Conservation (phyloP, 2,888 invertebrate species). For the Prosapia bicincta region DNA sequence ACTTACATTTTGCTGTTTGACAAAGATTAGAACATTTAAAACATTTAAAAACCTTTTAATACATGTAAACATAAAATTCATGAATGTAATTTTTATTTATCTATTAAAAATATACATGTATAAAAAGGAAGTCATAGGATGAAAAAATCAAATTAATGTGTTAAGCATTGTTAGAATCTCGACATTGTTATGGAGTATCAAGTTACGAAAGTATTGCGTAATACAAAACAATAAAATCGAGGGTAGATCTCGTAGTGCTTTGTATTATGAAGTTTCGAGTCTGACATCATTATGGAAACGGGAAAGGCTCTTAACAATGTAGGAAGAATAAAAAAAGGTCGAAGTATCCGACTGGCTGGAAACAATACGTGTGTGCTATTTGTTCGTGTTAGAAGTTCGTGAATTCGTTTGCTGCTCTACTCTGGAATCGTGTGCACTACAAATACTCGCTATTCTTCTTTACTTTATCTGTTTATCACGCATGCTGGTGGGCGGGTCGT, state of each 20-base stretch:
- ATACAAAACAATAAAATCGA: not conserved
- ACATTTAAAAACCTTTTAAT: too few species aligned
- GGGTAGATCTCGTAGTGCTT: not conserved
- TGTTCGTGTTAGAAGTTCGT: not conserved
- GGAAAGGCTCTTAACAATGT: not conserved
- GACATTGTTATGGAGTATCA: not conserved
- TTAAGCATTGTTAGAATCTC: too few species aligned
- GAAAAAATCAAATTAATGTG: too few species aligned
- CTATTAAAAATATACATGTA: too few species aligned
- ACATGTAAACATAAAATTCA: too few species aligned
- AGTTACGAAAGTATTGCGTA: not conserved
- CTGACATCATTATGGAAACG: not conserved
- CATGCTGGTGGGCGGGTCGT: slow-evolving; percentile 21
- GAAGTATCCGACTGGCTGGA: not conserved
- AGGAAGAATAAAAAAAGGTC: not conserved
- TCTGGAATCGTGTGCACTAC: slow-evolving; percentile 24
- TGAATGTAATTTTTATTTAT: too few species aligned
- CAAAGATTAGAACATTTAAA: too few species aligned
- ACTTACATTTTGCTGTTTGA: too few species aligned
- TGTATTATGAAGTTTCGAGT: not conserved
- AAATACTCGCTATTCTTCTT: slow-evolving; percentile 26
- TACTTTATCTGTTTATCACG: slow-evolving; percentile 25
- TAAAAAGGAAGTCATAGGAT: too few species aligned
- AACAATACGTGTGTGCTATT: not conserved
- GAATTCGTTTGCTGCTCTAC: not conserved